Conservation (phyloP, 2,888 invertebrate genomes). For the Leistus spinibarbis region DNA sequence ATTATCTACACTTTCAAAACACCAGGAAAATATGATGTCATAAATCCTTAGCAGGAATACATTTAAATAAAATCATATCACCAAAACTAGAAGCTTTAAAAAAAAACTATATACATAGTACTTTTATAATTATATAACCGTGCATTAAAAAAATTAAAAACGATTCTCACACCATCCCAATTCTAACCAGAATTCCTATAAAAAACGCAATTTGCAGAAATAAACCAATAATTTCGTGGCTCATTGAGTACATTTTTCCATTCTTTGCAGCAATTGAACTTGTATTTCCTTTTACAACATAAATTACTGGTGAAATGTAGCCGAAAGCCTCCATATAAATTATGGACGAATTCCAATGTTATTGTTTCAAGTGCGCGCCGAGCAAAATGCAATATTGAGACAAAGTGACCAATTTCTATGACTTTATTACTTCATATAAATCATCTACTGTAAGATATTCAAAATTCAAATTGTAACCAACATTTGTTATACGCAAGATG, state of each 20-base stretch:
- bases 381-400: background rate
- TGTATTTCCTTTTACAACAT: background rate
- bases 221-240: background rate
- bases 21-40: too few relatives aligned
- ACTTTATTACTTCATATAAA: background rate
- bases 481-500: too few relatives aligned
- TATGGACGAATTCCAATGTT: background rate
- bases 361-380: background rate
- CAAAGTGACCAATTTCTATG: background rate
- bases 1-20: too few relatives aligned
- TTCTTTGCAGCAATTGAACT: background rate
- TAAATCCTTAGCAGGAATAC: too few relatives aligned
- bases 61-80: too few relatives aligned
- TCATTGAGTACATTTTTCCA: slow-evolving; percentile 4
- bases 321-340: background rate
- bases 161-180: background rate
- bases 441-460: background rate
- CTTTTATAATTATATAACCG: too few relatives aligned
- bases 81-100: too few relatives aligned
- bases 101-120: too few relatives aligned
- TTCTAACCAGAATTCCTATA: too few relatives aligned
- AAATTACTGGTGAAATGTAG: background rate
- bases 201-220: background rate
- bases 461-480: too few relatives aligned
- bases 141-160: too few relatives aligned